phyloP scores from a whole-genome alignment of 1,140 invertebrate genomes.

The Eulimnadia texana region DNA sequence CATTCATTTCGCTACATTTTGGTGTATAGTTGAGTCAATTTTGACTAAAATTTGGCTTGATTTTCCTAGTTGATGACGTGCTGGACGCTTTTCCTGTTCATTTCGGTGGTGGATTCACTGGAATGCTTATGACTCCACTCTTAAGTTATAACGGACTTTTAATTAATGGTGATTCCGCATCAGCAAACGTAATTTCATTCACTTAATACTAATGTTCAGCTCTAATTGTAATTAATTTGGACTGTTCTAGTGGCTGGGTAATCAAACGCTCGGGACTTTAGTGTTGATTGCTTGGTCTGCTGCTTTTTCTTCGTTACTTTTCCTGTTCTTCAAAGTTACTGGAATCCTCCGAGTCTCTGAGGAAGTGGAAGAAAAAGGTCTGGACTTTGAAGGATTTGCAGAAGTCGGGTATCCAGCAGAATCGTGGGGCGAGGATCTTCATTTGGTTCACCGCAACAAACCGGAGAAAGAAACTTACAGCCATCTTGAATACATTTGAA shows the following conservation, averaged over 20 bases:
- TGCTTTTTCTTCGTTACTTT: constrained; percentile 29
- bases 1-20: no score
- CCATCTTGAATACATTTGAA: no score
- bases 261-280: constrained; percentile 32
- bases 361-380: constrained; percentile 35
- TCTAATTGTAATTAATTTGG: constrained; percentile 20
- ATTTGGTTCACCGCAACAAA: not conserved
- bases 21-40: no score
- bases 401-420: constrained; percentile 36
- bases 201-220: no score
- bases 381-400: constrained; percentile 37
- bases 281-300: constrained; percentile 35
- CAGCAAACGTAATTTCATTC: constrained; percentile 17
- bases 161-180: constrained; percentile 19
- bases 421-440: constrained; percentile 21
- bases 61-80: constrained; percentile 39
- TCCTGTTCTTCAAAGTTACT: constrained; percentile 30
- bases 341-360: constrained; percentile 30
- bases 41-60: no score
- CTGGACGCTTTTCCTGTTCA: constrained; percentile 41
- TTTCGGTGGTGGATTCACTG: constrained; percentile 40
- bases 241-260: constrained; percentile 29
- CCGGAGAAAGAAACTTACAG: no score
- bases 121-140: constrained; percentile 33
- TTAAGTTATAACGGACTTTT: constrained; percentile 27